These are phyloP conservation scores for Ictalurus punctatus DNA, from an alignment of 2,113 vertebrate genomes.

Conservation along the genomic window DNA sequence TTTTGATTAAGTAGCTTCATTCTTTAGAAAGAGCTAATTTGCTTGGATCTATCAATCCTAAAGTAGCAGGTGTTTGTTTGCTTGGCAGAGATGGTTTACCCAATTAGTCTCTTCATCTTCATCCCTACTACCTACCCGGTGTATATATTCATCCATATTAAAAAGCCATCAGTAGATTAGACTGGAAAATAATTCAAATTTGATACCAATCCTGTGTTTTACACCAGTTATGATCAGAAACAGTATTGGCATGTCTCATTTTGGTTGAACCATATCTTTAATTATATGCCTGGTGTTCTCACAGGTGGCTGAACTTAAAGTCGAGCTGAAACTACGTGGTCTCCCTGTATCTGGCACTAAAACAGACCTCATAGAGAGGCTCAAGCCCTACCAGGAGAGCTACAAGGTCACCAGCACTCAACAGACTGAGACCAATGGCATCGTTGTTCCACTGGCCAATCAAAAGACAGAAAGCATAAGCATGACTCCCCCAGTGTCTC, in stretches of 20 bases:
- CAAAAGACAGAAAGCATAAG: conserved; percentile 68
- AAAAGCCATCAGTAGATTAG: not conserved
- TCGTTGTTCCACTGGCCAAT: conserved; percentile 68
- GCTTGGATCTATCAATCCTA: not conserved
- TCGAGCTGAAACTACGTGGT: conserved; percentile 91
- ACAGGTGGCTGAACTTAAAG: conserved; percentile 93
- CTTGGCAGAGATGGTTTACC: not conserved
- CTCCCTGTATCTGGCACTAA: conserved; percentile 97
- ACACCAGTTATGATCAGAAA: not conserved
- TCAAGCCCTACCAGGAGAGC: conserved; percentile 88
- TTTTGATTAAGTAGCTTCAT: not conserved
- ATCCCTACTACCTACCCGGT: not conserved
- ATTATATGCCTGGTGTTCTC: conserved; percentile 18
- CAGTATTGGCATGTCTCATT: not conserved
- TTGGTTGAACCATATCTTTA: not conserved
- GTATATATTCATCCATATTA: not conserved
- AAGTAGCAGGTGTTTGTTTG: not conserved
- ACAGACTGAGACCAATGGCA: conserved; percentile 36
- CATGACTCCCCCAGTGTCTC: conserved; percentile 85
- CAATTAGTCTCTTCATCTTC: not conserved
- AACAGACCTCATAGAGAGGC: conserved; percentile 90
- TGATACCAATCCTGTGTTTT: not conserved
- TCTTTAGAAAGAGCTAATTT: not conserved
- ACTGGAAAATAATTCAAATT: not conserved
- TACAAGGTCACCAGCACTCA: conserved; percentile 62